Conservation (phyloP, 2,113 vertebrate genomes). For the Candoia aspera region DNA sequence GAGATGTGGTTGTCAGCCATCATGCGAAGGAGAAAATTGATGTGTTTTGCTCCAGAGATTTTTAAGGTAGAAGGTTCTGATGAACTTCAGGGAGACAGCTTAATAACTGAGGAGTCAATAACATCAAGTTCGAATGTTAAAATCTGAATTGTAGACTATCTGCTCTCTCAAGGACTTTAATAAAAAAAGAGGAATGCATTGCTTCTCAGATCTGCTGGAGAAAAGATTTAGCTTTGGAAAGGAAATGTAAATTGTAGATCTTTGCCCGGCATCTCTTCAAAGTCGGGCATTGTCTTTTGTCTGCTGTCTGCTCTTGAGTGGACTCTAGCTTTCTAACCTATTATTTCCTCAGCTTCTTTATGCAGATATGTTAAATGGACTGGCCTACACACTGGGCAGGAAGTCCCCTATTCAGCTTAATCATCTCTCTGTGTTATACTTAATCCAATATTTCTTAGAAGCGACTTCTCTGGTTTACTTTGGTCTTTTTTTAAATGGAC, state of each 20-base stretch:
- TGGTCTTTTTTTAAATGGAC: too few species aligned
- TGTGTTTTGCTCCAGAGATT: slow-evolving; percentile 37
- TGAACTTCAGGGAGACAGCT: slow-evolving; percentile 55
- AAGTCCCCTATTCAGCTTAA: neutral
- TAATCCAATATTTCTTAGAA: neutral
- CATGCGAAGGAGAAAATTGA: slow-evolving; percentile 23
- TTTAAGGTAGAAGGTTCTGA: slow-evolving; percentile 21
- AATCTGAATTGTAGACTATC: slow-evolving; percentile 54
- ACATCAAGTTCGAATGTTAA: slow-evolving; percentile 31
- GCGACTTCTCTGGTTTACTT: neutral
- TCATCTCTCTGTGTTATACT: neutral
- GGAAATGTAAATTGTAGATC: slow-evolving; percentile 35
- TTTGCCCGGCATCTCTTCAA: neutral
- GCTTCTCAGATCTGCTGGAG: slow-evolving; percentile 41
- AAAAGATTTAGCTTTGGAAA: slow-evolving; percentile 39
- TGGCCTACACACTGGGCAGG: neutral
- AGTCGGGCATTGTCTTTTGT: neutral
- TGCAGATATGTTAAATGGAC: slow-evolving; percentile 23
- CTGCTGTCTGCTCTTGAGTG: slow-evolving; percentile 25
- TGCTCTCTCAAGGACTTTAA: slow-evolving; percentile 44
- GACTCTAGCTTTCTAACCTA: slow-evolving; percentile 5
- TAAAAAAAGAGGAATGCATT: slow-evolving; percentile 41
- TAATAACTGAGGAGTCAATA: slow-evolving; percentile 57
- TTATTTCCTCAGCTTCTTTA: slow-evolving; percentile 37
- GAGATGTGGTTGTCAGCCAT: slow-evolving; percentile 33